phyloP scores from a whole-genome alignment of 2,113 vertebrate species.

The Cynoglossus semilaevis region DNA sequence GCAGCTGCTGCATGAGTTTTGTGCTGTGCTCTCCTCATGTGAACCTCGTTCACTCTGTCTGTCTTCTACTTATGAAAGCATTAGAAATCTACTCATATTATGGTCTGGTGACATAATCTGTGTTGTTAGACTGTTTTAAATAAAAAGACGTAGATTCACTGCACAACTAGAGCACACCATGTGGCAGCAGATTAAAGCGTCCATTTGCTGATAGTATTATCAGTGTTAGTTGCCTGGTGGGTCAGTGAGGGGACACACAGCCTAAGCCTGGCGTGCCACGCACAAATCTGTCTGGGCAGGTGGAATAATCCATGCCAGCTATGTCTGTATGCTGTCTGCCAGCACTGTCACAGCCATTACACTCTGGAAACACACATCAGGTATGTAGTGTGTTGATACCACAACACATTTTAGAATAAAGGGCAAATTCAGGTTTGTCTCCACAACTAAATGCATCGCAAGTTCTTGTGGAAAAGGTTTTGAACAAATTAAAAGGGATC shows the following conservation, averaged over 20 bases:
- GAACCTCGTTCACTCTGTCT: constrained; percentile 35
- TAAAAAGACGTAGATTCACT: constrained; percentile 22
- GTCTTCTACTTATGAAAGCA: constrained; percentile 18
- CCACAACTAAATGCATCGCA: too few species aligned
- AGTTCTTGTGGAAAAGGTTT: too few species aligned
- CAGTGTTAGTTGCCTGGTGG: constrained; percentile 42
- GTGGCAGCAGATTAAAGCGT: constrained; percentile 45
- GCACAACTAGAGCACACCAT: constrained; percentile 42
- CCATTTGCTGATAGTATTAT: constrained; percentile 61
- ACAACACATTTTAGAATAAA: too few species aligned
- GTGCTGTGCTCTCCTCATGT: constrained; percentile 25
- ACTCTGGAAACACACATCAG: neutral
- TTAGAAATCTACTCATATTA: constrained; percentile 33
- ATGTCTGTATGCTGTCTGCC: constrained; percentile 48
- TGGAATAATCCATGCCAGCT: constrained; percentile 60
- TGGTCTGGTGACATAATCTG: neutral
- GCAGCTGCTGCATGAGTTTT: constrained; percentile 46
- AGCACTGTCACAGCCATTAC: constrained; percentile 33
- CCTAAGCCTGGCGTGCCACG: constrained; percentile 50
- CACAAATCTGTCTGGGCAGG: constrained; percentile 59
- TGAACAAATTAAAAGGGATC: too few species aligned
- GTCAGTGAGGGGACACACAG: constrained; percentile 39
- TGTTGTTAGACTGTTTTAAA: constrained; percentile 44
- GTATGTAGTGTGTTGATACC: too few species aligned
- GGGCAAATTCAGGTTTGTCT: too few species aligned